A percentile compares a stretch with the other conserved stretches of the same genome.
Conservation (phyloP, 2,888 invertebrate genomes). For the Machimus atricapillus region DNA sequence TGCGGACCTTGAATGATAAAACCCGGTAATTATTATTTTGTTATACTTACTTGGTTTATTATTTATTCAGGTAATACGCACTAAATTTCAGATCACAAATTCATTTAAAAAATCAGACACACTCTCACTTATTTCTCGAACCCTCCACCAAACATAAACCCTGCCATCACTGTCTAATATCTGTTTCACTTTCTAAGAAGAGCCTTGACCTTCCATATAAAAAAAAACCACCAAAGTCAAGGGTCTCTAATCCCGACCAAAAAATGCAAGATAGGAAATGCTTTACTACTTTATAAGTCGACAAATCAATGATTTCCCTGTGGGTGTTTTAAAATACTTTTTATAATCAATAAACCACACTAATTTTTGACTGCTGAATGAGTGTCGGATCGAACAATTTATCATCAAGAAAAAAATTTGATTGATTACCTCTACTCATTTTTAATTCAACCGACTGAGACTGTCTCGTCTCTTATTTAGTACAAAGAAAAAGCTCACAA, state of each 20-base stretch:
- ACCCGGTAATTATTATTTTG: no score
- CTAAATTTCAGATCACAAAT: no score
- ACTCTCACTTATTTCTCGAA: background rate
- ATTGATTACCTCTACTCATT: background rate
- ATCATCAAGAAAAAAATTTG: background rate
- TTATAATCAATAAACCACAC: background rate
- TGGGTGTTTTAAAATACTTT: background rate
- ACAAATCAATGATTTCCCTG: background rate
- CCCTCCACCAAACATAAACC: background rate
- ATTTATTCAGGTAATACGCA: no score
- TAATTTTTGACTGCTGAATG: background rate
- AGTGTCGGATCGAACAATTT: background rate
- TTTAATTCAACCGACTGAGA: background rate
- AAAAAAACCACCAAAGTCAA: background rate
- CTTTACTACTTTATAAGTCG: background rate
- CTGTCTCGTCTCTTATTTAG: background rate
- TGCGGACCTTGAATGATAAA: background rate
- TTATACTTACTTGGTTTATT: no score
- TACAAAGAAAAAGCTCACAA: background rate
- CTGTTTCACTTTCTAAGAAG: background rate
- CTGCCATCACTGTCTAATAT: background rate
- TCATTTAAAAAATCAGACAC: background rate
- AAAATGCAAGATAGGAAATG: background rate
- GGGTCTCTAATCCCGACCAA: background rate
- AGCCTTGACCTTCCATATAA: background rate